phyloP scores from a whole-genome alignment of 2,888 invertebrate genomes.

The Meta bourneti region DNA sequence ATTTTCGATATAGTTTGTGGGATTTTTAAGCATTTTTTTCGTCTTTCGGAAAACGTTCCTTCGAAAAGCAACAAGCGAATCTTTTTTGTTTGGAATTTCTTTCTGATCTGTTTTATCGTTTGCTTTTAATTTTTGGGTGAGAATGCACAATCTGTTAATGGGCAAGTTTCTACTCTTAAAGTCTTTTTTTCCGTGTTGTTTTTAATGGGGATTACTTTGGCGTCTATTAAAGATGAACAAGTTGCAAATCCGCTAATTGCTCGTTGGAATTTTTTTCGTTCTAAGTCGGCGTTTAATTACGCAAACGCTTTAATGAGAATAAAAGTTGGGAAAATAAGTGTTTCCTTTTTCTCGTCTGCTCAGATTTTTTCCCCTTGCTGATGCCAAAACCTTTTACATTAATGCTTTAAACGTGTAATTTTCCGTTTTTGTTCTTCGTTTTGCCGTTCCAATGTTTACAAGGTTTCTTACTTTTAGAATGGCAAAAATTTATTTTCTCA shows the following conservation, averaged over 20 bases:
- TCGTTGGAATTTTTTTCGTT: constrained; percentile 44
- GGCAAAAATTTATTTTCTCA: no score
- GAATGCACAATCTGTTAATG: constrained; percentile 61
- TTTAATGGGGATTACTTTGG: constrained; percentile 74
- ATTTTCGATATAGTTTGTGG: constrained; percentile 51
- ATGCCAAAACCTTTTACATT: constrained; percentile 28
- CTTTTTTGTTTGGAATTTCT: background rate
- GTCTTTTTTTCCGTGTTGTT: constrained; percentile 50
- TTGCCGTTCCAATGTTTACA: background rate
- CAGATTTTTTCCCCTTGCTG: constrained; percentile 14
- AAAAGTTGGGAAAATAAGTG: constrained; percentile 66
- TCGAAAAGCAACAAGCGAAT: constrained; percentile 60
- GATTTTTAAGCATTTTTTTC: constrained; percentile 40
- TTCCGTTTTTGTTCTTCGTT: background rate
- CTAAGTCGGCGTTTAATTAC: constrained; percentile 65
- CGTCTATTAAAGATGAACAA: constrained; percentile 73
- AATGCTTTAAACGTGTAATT: constrained; percentile 21
- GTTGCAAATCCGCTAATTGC: constrained; percentile 73
- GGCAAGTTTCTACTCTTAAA: constrained; percentile 32
- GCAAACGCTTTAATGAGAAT: constrained; percentile 69
- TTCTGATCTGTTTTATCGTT: constrained; percentile 45
- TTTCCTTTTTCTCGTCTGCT: constrained; percentile 40
- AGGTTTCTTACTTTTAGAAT: no score
- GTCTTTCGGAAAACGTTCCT: constrained; percentile 27
- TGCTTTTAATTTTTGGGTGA: constrained; percentile 67